Base-by-base conservation (phyloP, 53 echinoderm and acorn worm species). In the Astropecten irregularis region DNA sequence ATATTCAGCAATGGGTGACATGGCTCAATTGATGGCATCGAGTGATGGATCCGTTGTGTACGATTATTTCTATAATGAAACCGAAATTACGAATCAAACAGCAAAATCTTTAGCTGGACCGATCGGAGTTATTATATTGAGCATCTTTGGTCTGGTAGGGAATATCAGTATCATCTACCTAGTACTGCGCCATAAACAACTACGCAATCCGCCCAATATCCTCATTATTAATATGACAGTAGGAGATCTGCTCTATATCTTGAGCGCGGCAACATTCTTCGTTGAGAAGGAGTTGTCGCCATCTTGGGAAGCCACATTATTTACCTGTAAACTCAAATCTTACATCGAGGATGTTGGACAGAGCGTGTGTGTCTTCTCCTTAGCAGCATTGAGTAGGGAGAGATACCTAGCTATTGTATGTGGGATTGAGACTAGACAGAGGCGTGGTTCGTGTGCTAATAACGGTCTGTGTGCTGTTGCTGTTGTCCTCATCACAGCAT, bases 161-260 rank as follows among this genome's bases (percentile, higher is more conserved):
- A 88, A 88, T 35, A 22, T 83, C 25, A 65, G 73, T 31, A 71
- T 88, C 4, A 42, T 88, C 3, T 72, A 51, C 18, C 42, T 83
- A 19, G 83, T 88, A 36, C 11, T 88, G 40, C 36, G 76, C 22
- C 90, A 88, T 66, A 82, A 90, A 38, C 83, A 88, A 16, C 61
- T 95, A 40, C 84, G 95, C 29, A 95, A 93, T 19, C 81, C 95
- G 3, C 88, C 95, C 9, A 95, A 93, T 46, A 88, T 95, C 28
- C 79, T 95, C 22, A 88, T 95, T 49, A 95, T 91, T 8, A 95
- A 93, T 63, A 85, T 95, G 4, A 91, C 89, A 7, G 69, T 77
- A 0, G 95, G 95, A 3, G 95, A 95, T 37, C 59, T 95, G 39
- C 64, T 95, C 27, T 93, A 93, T 40, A 88, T 95, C 46, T 3